Conservation (phyloP, 2,113 vertebrate species). For the Lasiurus borealis region DNA sequence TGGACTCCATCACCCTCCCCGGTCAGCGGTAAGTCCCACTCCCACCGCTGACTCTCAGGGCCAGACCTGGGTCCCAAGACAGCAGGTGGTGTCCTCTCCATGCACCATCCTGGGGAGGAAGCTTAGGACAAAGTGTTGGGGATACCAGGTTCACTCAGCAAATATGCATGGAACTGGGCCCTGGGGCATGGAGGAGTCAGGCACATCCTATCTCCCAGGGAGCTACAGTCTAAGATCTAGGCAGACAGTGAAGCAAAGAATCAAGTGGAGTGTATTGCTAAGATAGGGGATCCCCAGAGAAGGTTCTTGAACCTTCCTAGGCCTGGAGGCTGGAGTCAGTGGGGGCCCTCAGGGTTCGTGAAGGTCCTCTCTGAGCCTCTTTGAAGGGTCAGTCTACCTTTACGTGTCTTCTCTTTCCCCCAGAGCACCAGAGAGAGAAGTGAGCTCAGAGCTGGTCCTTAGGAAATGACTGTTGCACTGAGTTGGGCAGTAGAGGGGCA, state of each 20-base stretch:
- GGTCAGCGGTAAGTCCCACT: constrained; percentile 91
- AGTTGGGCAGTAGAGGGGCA: neutral
- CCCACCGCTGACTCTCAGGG: neutral
- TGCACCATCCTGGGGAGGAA: neutral
- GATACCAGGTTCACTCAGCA: neutral
- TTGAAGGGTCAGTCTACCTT: neutral
- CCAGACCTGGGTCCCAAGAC: neutral
- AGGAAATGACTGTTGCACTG: neutral
- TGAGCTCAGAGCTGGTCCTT: neutral
- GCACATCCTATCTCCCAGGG: neutral
- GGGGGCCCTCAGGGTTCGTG: neutral
- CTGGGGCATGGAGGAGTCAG: neutral
- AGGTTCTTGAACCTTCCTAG: neutral
- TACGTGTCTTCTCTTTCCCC: neutral
- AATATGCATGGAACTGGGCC: neutral
- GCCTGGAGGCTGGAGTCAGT: neutral
- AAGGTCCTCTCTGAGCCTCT: neutral
- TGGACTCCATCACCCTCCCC: constrained; percentile 87
- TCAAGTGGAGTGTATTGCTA: neutral
- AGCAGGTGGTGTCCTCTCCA: neutral
- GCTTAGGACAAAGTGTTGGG: neutral
- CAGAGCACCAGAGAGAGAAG: neutral
- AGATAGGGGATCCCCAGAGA: neutral
- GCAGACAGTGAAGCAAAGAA: neutral
- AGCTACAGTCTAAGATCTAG: neutral